Evolutionary conservation across 2,888 invertebrate genomes (phyloP), one percentile per base, ranked within the genome.

Genomic region (Laothoe populi): DNA sequence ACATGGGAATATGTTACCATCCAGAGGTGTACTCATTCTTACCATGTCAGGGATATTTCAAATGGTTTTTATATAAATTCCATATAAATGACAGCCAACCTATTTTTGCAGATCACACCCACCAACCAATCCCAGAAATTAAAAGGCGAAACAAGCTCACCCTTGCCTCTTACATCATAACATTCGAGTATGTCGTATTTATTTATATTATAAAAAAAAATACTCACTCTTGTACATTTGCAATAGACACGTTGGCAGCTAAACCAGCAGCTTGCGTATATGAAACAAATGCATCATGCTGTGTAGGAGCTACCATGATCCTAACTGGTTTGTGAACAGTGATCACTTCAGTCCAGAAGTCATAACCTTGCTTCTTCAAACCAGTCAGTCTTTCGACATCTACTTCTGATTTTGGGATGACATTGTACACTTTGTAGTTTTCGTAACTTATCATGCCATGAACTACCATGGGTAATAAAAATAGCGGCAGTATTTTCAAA

Each of bases 341-440:
- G 7, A 69, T 64, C n/a, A 74, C 81, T 67, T 73, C 79, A 69
- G 73, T 82, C 88, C 86, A 79, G 75, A 82, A 87, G 83, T 81
- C 79, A 75, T 70, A 64, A 68, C 77, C 76, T 70, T 67, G 88
- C 86, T 85, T 88, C 86, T 85, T 87, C 64, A 94, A 73, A 16
- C 88, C 75, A 62, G 82, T 86, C n/a, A 94, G 74, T 24, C 87
- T 81, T 44, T 87, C 79, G 59, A 94, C 74, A 62, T 95, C 93
- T 0, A 76, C 77, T 0, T 81, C 75, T 3, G 83, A 86, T 23
- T 73, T 75, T 2, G 95, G 94, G 2, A 81, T 79, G 5, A 94
- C 81, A 66, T 93, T 86, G 67, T 93, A 94, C 13, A 95, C 93
- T 72, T 93, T 93, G 73, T 94, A 95, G 63, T 94, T 91, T 63